Evolutionary conservation across 2,797 vertebrate species (phyloP), one percentile per base, ranked within the genome.

Genomic region (Hippocampus kuda): DNA sequence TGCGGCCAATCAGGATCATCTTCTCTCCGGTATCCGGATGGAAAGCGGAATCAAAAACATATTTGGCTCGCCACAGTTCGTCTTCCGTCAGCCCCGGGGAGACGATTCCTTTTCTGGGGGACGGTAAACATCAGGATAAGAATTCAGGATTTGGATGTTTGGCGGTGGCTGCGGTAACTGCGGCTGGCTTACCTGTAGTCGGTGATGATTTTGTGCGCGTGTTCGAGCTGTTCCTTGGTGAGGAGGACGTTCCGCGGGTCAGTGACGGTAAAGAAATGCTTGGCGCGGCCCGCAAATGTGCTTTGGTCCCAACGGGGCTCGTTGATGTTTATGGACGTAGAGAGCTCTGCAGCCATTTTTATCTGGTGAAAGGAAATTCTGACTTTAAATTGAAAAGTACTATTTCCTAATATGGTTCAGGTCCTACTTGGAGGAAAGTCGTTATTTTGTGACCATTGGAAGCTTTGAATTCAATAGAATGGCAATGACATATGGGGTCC

Each of bases 251-350:
- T 99, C 80, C 97, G 91, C 56, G 97, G 97, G 67, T 99, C 96
- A 61, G 97, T 99, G 75, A 99, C 97, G 0, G 96, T 99, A 83
- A 99, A 99, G 91, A 99, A 99, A 83, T 99, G 97, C 61, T 88
- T 95, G 30, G 97, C 97, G 77, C 97, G 90, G 70, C 97, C 97
- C 56, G 85, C 8, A 60, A 99, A 98, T 26, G 96, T 99, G 82
- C 92, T 92, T 85, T 99, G 97, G 86, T 98, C 95, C 97, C 97
- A 99, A 72, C 95, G 93, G 18, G 97, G 96, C 80, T 99, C 97
- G 83, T 91, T 95, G 87, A 98, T 96, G 84, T 99, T 96, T 79
- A 98, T 96, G 86, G 94, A 90, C 73, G 91, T 88, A 68, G 94
- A 92, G 67, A 98, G 79, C 78, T 93, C 87, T 77, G 88, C 89